Base-by-base conservation (phyloP, 2,113 vertebrate genomes). In the Chaetura pelagica region DNA sequence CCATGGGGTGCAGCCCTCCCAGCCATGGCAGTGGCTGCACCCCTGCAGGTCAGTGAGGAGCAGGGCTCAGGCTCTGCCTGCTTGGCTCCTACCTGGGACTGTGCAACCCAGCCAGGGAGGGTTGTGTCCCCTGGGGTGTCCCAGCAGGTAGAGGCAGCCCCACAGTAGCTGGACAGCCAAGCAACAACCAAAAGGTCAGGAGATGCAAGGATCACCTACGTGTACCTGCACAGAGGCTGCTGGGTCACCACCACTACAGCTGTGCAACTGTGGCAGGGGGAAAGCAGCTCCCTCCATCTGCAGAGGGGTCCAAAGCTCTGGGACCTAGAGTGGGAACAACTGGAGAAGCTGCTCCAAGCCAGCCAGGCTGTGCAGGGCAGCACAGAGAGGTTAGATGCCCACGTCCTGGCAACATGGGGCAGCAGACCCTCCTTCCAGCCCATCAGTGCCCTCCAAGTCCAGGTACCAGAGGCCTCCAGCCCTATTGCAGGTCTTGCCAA, bases 271-370 rank as follows among this genome's bases (percentile, higher is more conserved):
- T 17, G 64, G 38, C 12, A 83, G 40, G 34, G 52, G 14, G 58
- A 78, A 62, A 61, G 0, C 1, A 49, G 46, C 29, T 10, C 22
- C 14, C 6, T 51, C 46, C 24, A 6, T 4, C 3, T 0, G 6
- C 2, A 7, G 74, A 74, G 49, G 7, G 18, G 20, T 6, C 59
- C 69, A 23, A 77, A 5, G 26, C 34, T 3, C 1, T 24, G 34
- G 59, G 34, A 15, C 2, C 32, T 52, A 40, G 9, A 59, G 2
- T 4, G 35, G 63, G 17, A 34, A 35, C 3, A 20, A 6, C 6
- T 6, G 48, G 9, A 69, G 3, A 15, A 35, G 1, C 13, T 32
- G 63, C 29, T 73, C 22, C 52, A 27, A 5, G 10, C 12, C 64
- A 19, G 2, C 1, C 40, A 59, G 66, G 46, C 12, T 14, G 14